Base-by-base conservation (phyloP, 2,888 invertebrate species). In the Mimumesa dahlbomi region DNA sequence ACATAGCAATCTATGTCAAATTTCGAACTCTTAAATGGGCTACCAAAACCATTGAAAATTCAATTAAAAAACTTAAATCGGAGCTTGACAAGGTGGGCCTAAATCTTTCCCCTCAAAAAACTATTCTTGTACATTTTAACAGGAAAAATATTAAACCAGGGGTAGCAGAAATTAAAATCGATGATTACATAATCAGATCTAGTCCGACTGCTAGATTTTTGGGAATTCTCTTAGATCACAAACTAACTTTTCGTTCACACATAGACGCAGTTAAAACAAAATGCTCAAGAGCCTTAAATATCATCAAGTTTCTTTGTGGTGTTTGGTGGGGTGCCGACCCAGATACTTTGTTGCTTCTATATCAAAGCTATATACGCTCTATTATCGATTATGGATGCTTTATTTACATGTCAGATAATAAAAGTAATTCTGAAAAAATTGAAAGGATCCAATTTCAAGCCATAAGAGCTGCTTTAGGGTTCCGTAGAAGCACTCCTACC, bases 1-100 rank as follows among this genome's bases (percentile, higher is more conserved):
- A 56, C 18, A 38, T 56, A 18, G 34, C 63, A 18, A 16, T 50
- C 0, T 52, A 13, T 13, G 43, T n/a, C 5, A 48, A 48, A 18
- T 1, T 1, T 11, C 11, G 31, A 1, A 14, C 13, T 5, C 13
- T 49, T 7, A 11, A 57, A 18, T 16, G 31, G 43, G n/a, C 25
- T 9, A 56, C 13, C n/a, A n/a, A 11, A 9, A 9, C 25, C 0
- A 36, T 50, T 13, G 36, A 49, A 36, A 43, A 2, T n/a, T 19
- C n/a, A 2, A 36, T 53, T n/a, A 14, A 1, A n/a, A 1, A 16
- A 11, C 36, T 50, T 0, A 21, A 22, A 1, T 0, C 21, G 1
- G 50, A 49, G 16, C 19, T 31, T 11, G 7, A 2, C 0, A 13
- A 38, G 0, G 11, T 48, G n/a, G 38, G 46, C 9, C 11, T 57